These are phyloP conservation scores for Sphaeramia orbicularis DNA, from an alignment of 2,797 vertebrate species.

Conservation along the genomic window DNA sequence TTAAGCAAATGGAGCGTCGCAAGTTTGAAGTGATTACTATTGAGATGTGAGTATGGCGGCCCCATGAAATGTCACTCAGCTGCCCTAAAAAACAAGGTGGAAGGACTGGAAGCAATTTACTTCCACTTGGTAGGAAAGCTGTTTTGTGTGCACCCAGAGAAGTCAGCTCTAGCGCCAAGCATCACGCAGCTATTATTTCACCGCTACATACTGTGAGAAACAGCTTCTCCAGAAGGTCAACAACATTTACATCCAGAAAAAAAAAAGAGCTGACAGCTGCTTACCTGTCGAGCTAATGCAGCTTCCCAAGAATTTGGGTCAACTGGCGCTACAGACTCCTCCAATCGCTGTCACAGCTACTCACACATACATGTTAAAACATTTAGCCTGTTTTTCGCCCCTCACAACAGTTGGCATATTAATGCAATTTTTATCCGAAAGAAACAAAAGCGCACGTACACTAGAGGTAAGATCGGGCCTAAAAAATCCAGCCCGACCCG, in stretches of 20 bases:
- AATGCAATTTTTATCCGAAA: no score
- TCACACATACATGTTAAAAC: neutral
- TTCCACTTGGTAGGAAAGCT: slow-evolving; percentile 62
- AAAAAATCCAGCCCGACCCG: no score
- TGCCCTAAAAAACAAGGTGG: slow-evolving; percentile 44
- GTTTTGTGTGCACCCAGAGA: slow-evolving; percentile 45
- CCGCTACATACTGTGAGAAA: slow-evolving; percentile 35
- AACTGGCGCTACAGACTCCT: slow-evolving; percentile 8
- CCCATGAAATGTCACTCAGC: slow-evolving; percentile 75
- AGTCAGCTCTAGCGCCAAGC: slow-evolving; percentile 57
- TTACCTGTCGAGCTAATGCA: slow-evolving; percentile 41
- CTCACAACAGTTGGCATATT: no score
- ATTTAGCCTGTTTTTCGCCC: no score
- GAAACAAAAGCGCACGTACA: neutral
- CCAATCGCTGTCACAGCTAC: neutral
- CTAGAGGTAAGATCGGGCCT: no score
- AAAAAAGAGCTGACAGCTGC: slow-evolving; percentile 40
- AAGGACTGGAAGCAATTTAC: slow-evolving; percentile 57
- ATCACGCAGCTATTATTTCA: slow-evolving; percentile 55
- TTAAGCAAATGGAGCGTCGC: slow-evolving; percentile 82
- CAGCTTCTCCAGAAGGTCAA: slow-evolving; percentile 51
- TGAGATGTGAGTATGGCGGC: slow-evolving; percentile 73
- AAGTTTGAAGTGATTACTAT: slow-evolving; percentile 81
- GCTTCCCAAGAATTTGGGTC: slow-evolving; percentile 37
- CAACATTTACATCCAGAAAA: slow-evolving; percentile 62